Evolutionary conservation across 37 sponge, comb jelly and placozoan genomes (phyloP), one percentile per base, ranked within the genome.

Genomic region (Spongilla lacustris): DNA sequence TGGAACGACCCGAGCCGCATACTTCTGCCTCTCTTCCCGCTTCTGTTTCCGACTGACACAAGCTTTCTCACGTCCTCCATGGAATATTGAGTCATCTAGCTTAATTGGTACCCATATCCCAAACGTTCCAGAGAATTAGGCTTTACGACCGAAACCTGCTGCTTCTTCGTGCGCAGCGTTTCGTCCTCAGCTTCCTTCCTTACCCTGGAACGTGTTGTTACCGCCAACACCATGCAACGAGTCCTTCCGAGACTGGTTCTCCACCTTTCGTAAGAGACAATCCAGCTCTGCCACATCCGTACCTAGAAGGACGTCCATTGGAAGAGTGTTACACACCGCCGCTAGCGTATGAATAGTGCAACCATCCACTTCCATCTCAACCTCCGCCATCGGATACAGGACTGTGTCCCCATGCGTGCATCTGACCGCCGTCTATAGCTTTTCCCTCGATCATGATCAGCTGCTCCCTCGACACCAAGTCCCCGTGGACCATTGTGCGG

Each of bases 241-340:
- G 10, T 13, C 14, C 73, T 23, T 9, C 11, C 17, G 73, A 23
- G 17, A 5, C 29, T 13, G 58, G 19, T 58, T 23, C 26, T 5
- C 14, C 32, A 17, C 68, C 25, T 80, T 34, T 21, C 10, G 2
- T 11, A 46, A 28, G 14, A 72, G 32, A 1, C 17, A 13, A 24
- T 38, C 36, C 77, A 78, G 21, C 58, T 50, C 49, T 3, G 24
- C 27, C 22, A 37, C 79, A 78, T 78, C 83, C 4, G 72, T 70
- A 21, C 85, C 85, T 25, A 84, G 70, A 27, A 83, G 50, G 6
- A 83, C 84, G 23, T 25, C 29, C 84, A 84, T 73, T 13, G 85
- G 85, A 35, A 84, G 66, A 2, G 75, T 58, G 14, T 17, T 17
- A 58, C 58, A 78, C 28, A 78, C 14, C 21, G 58, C 58, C 11